Evolutionary conservation across 2,797 vertebrate genomes (phyloP), one percentile per base, ranked within the genome.

Genomic region (Enteromius thamalakanensis): DNA sequence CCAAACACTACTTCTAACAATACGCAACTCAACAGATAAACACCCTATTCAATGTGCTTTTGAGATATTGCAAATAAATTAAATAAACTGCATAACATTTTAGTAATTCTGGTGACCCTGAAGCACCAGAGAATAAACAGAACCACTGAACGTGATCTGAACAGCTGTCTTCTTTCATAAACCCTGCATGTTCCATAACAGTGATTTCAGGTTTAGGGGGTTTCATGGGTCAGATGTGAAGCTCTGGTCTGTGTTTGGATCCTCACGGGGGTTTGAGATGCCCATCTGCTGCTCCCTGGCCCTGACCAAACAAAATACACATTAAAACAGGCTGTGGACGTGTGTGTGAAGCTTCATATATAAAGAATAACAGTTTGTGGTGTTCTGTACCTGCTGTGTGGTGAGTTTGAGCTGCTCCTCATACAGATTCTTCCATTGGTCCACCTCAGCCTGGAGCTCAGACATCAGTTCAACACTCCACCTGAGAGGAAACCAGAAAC

Each of bases 231-330:
- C 53, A 37, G 68, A 55, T 77, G 49, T 71, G 75, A 62, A 17
- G 32, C 26, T 37, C 62, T 70, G 23, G 76, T 87, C 87, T 72
- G 88, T 90, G 90, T 71, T 15, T 55, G 51, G 23, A 42, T 47
- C 7, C 47, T 94, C 94, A 94, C 15, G 92, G 93, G 86, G 93
- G 92, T 87, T 93, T 92, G 65, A 90, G 90, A 82, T 91, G 81
- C 90, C 88, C 51, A 62, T 88, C 84, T 62, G 91, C 84, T 10
- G 84, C 70, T n/a, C 55, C 0, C 7, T 11, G 75, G 4, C 4
- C 53, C 75, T 76, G 75, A 42, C 37, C 10, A 62, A 19, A 60
- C n/a, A 7, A 76, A 37, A 40, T 2, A 37, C 6, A 53, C 47
- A 55, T 55, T 51, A 32, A 45, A 70, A 42, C 37, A 0, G 9